Percentiles rank a stretch among this genome's conserved stretches.
phyloP scores from a whole-genome alignment of 2,888 invertebrate species.

The Stomorhina lunata region DNA sequence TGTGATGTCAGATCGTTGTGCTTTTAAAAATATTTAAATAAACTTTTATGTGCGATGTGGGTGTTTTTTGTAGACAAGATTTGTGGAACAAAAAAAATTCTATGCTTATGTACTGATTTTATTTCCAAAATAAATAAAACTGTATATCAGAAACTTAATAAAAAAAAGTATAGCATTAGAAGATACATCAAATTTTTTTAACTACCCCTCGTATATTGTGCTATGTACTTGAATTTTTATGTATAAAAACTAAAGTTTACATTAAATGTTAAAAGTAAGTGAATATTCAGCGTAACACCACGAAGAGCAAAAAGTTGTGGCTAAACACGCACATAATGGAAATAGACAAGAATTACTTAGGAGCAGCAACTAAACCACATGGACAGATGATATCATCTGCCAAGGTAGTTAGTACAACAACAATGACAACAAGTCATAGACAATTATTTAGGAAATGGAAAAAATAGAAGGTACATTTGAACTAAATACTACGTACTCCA shows the following conservation, averaged over 20 bases:
- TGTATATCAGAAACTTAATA: no score
- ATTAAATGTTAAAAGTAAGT: slow-evolving; percentile 4
- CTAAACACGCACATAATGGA: slow-evolving; percentile 47
- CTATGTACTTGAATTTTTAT: not conserved
- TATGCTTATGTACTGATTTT: no score
- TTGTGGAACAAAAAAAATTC: no score
- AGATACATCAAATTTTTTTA: not conserved
- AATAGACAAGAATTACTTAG: not conserved
- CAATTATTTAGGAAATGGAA: not conserved
- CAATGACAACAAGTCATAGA: slow-evolving; percentile 8
- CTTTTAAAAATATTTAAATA: no score
- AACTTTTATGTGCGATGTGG: no score
- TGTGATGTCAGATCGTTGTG: no score
- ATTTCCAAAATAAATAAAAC: no score
- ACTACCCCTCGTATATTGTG: not conserved
- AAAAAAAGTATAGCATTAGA: no score
- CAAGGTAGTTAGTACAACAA: slow-evolving; percentile 50
- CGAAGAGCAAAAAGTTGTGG: slow-evolving; percentile 14
- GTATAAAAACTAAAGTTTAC: not conserved
- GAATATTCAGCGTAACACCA: slow-evolving; percentile 6
- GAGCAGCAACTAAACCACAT: slow-evolving; percentile 2
- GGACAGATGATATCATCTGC: slow-evolving; percentile 74
- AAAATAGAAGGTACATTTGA: not conserved
- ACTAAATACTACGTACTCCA: not conserved
- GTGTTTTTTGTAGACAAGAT: no score